Evolutionary conservation across 2,113 vertebrate species (phyloP).

Genomic region (Serinus canaria): DNA sequence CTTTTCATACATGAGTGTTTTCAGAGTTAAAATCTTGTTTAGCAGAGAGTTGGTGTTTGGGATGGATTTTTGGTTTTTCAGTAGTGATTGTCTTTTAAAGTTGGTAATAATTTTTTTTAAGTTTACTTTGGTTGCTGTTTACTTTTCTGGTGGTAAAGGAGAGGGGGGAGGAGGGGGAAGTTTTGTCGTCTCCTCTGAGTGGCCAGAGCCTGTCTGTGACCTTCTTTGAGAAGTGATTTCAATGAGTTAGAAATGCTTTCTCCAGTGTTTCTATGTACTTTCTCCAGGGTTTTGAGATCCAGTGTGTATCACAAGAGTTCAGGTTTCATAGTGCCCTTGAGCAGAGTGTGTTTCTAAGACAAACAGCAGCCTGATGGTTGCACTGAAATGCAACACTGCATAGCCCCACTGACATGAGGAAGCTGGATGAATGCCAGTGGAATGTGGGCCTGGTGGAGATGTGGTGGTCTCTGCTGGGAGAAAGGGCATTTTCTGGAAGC

Average conservation of each 20-base stretch:
- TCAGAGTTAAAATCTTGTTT: background rate
- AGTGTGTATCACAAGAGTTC: background rate
- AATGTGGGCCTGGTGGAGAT: background rate
- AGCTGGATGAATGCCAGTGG: background rate
- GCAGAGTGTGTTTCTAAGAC: background rate
- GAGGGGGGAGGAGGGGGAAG: background rate
- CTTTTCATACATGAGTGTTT: background rate
- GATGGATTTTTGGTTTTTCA: background rate
- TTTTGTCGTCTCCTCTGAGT: background rate
- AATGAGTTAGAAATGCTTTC: background rate
- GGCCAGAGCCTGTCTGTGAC: background rate
- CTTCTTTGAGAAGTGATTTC: background rate
- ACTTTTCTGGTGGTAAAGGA: background rate
- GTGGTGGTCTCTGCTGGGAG: background rate
- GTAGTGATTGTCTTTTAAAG: background rate
- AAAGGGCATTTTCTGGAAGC: background rate
- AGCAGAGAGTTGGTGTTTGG: background rate
- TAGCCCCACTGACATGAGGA: background rate
- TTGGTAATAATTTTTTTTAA: background rate
- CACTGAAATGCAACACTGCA: background rate
- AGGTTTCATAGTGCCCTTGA: background rate
- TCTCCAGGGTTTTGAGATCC: background rate
- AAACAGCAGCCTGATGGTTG: background rate
- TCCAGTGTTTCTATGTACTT: background rate
- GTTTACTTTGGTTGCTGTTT: background rate